A percentile compares a stretch with the other conserved stretches of the same genome.
Evolutionary conservation across 2,113 vertebrate species (phyloP).

Genomic region (Myiopsitta monachus): DNA sequence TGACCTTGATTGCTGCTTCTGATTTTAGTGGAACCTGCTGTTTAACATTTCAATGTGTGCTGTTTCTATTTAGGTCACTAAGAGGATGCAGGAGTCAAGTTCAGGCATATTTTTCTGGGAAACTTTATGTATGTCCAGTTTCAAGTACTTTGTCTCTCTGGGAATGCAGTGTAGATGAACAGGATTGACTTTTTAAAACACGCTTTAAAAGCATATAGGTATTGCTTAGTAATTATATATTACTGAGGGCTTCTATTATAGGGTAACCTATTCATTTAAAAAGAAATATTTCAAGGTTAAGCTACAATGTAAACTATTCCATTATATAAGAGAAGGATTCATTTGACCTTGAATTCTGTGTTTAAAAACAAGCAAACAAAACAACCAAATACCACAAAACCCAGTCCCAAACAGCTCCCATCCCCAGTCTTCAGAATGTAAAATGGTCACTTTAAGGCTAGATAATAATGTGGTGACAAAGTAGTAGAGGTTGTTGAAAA

Average conservation of each 20-base stretch:
- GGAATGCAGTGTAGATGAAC: not conserved
- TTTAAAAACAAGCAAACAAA: not conserved
- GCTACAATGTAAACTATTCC: not conserved
- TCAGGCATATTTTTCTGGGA: not conserved
- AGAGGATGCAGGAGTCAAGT: not conserved
- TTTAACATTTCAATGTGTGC: not conserved
- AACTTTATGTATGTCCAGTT: not conserved
- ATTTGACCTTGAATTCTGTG: not conserved
- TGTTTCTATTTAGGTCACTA: not conserved
- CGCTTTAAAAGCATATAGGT: not conserved
- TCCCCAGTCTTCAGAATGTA: not conserved
- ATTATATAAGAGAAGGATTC: not conserved
- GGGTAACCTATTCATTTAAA: not conserved
- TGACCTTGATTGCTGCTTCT: not conserved
- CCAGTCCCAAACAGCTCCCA: rapidly evolving
- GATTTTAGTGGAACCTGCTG: not conserved
- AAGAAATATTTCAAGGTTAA: not conserved
- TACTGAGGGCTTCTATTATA: not conserved
- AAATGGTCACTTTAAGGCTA: not conserved
- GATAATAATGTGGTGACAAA: not conserved
- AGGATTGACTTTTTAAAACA: not conserved
- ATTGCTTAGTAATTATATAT: not conserved
- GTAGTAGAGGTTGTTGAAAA: not conserved
- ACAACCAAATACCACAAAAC: not conserved
- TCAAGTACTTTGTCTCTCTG: not conserved